Evolutionary conservation across 2,113 vertebrate genomes (phyloP).

Genomic region (Sterrhoptilus dennistouni): DNA sequence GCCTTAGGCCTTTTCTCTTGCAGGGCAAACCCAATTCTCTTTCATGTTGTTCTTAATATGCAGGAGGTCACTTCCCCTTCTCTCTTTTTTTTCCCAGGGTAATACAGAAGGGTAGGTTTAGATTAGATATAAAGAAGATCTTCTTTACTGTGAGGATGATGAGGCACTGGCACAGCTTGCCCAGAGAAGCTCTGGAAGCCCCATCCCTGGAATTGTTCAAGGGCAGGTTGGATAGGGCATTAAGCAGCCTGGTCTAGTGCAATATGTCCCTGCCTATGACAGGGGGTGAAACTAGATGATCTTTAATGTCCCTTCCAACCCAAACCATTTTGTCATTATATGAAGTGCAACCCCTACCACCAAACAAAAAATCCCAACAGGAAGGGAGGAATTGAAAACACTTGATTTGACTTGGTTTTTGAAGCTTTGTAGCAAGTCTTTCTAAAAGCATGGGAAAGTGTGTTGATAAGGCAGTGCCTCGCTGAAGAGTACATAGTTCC

Average conservation of each 20-base stretch:
- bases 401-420: neutral
- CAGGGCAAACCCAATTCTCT: neutral
- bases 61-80: neutral
- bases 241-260: neutral
- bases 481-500: conserved; percentile 24
- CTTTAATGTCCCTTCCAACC: neutral
- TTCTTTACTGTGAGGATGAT: neutral
- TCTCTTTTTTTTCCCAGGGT: neutral
- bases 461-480: conserved; percentile 30
- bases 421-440: neutral
- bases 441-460: neutral
- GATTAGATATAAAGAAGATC: neutral
- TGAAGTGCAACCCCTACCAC: neutral
- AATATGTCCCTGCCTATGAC: neutral
- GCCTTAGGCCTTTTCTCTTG: neutral
- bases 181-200: neutral
- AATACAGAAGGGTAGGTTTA: neutral
- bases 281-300: neutral
- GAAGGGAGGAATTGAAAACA: neutral
- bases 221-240: neutral
- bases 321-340: neutral
- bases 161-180: neutral
- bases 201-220: neutral
- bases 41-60: neutral
- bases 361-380: neutral